A percentile compares a stretch with the other conserved stretches of the same genome.
Conservation (phyloP, 1,140 invertebrate species). For the Penaeus indicus region DNA sequence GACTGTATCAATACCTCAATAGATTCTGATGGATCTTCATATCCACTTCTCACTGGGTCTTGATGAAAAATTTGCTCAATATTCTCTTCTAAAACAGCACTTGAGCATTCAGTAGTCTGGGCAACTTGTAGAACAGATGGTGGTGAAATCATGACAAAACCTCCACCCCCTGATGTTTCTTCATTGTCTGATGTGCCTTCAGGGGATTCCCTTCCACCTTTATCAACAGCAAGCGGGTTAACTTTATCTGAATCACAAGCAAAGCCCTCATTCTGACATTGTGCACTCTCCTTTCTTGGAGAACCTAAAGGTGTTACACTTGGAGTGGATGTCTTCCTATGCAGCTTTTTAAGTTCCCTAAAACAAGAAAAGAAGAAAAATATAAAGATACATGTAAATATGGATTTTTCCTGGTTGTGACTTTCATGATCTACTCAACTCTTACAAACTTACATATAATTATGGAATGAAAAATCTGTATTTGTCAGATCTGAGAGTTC, state of each 20-base stretch:
- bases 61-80: no score
- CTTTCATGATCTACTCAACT: no score
- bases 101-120: no score
- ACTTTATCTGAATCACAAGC: not conserved
- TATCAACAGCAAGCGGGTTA: conserved; percentile 12
- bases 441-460: no score
- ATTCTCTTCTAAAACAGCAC: no score
- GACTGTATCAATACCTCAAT: conserved; percentile 31
- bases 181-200: conserved; percentile 55
- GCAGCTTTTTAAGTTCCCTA: conserved; percentile 37
- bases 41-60: conserved; percentile 1
- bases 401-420: no score
- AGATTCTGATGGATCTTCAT: conserved; percentile 42
- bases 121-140: no score
- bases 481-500: no score
- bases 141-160: no score
- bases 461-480: no score
- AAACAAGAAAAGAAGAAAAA: not conserved
- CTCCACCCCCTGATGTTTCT: conserved; percentile 3
- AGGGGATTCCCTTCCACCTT: conserved; percentile 38
- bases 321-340: conserved; percentile 25
- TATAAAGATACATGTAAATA: not conserved
- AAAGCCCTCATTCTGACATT: conserved; percentile 5
- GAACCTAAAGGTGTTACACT: conserved; percentile 40
- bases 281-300: conserved; percentile 5